Conservation (phyloP, 1,140 invertebrate species). For the Cyclina sinensis region DNA sequence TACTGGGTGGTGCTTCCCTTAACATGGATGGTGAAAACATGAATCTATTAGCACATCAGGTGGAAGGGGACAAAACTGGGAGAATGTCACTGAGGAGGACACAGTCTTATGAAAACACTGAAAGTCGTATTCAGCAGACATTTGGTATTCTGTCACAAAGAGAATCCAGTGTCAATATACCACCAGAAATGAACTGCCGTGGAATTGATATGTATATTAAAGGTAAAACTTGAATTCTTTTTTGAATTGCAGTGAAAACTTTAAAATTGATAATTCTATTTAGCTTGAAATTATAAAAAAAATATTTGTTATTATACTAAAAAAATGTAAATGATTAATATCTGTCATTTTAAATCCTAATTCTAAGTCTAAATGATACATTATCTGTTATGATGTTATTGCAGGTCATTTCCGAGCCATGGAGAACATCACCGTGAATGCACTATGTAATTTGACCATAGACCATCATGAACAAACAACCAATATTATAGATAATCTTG, state of each 20-base stretch:
- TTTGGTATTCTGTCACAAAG: slow-evolving; percentile 73
- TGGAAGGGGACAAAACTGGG: slow-evolving; percentile 77
- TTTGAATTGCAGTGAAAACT: no score
- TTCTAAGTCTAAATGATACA: background rate
- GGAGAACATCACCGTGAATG: slow-evolving; percentile 77
- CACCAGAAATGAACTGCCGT: slow-evolving; percentile 75
- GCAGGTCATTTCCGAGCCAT: slow-evolving; percentile 75
- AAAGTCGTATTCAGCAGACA: slow-evolving; percentile 68
- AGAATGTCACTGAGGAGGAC: slow-evolving; percentile 65
- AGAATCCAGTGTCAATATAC: slow-evolving; percentile 70
- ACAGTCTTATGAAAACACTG: slow-evolving; percentile 69
- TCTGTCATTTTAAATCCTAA: no score
- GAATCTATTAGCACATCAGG: slow-evolving; percentile 58
- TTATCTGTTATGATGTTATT: slow-evolving; percentile 26
- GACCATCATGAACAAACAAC: slow-evolving; percentile 66
- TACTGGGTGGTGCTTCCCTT: slow-evolving; percentile 73
- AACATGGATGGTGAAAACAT: slow-evolving; percentile 68
- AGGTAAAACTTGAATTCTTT: slow-evolving; percentile 70
- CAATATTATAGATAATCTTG: slow-evolving; percentile 69
- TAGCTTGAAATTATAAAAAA: no score
- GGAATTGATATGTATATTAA: slow-evolving; percentile 76
- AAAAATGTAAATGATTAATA: no score
- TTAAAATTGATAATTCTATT: no score
- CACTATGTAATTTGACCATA: slow-evolving; percentile 72
- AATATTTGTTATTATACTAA: no score